These are phyloP conservation scores for Drosophila trapezifrons DNA, from an alignment of 1,140 invertebrate genomes.

Conservation along the genomic window DNA sequence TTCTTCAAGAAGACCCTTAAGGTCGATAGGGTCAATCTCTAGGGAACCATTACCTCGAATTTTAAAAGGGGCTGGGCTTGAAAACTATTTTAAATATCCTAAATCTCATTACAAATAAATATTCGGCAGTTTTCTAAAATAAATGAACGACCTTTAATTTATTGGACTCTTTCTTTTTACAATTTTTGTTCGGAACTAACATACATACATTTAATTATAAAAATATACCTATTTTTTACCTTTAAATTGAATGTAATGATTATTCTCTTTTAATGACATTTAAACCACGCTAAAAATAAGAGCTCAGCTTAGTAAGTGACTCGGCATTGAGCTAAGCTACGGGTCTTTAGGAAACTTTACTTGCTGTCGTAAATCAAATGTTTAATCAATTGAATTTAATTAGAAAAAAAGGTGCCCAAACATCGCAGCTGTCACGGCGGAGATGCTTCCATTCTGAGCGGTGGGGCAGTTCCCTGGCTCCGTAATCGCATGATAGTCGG, in stretches of 20 bases:
- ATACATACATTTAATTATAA: too few species aligned
- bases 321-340: not conserved
- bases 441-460: conserved; percentile 28
- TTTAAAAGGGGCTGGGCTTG: too few species aligned
- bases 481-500: conserved; percentile 69
- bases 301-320: not conserved
- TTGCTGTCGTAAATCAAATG: conserved; percentile 67
- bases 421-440: conserved; percentile 64
- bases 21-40: too few species aligned
- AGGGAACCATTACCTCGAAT: too few species aligned
- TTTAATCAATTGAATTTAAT: conserved; percentile 75
- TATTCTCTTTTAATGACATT: not conserved
- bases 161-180: not conserved
- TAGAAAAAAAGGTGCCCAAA: conserved; percentile 61
- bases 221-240: too few species aligned
- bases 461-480: conserved; percentile 5
- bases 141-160: not conserved
- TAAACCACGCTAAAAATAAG: not conserved
- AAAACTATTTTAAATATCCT: too few species aligned
- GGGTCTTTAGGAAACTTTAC: not conserved
- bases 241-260: too few species aligned
- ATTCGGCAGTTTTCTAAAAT: not conserved
- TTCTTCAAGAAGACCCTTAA: too few species aligned
- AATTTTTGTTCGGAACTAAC: too few species aligned
- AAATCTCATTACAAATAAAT: too few species aligned